Conservation (phyloP, 2,888 invertebrate species). For the Subacronicta megacephala region DNA sequence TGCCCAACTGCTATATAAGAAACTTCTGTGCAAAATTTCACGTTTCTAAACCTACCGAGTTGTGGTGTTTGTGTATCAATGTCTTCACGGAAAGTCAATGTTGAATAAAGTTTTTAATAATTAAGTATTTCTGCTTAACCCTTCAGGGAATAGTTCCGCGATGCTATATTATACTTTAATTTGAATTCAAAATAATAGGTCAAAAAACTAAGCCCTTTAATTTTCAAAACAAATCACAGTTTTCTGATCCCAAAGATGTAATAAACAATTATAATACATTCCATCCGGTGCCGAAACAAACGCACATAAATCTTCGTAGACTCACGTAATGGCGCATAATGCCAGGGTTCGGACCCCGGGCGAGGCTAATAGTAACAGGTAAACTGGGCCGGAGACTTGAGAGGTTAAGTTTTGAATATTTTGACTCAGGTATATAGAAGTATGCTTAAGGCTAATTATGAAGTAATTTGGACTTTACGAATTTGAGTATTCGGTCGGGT, state of each 20-base stretch:
- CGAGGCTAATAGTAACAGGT: slow-evolving; percentile 48
- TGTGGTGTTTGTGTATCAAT: too few species aligned
- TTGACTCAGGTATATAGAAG: not conserved
- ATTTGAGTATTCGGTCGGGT: too few species aligned
- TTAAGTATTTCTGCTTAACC: too few species aligned
- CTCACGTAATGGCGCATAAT: slow-evolving; percentile 72
- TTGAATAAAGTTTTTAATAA: too few species aligned
- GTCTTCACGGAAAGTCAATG: too few species aligned
- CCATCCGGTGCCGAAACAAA: slow-evolving; percentile 59
- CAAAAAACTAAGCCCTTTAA: slow-evolving; percentile 11
- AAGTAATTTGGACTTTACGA: too few species aligned
- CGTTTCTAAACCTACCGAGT: too few species aligned
- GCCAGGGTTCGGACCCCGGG: slow-evolving; percentile 63
- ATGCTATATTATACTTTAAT: too few species aligned
- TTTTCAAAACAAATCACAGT: slow-evolving; percentile 6
- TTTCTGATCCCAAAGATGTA: slow-evolving; percentile 28
- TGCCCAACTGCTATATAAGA: too few species aligned
- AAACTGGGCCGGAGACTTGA: slow-evolving; percentile 47
- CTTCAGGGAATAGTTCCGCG: too few species aligned
- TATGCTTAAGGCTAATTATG: too few species aligned
- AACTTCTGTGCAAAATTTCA: too few species aligned
- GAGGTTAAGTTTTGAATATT: not conserved
- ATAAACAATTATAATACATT: slow-evolving; percentile 49
- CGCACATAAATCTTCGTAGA: slow-evolving; percentile 70
- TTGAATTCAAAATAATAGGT: not conserved